Evolutionary conservation across 2,888 invertebrate genomes (phyloP).

Genomic region (Drosophila paramelanica): DNA sequence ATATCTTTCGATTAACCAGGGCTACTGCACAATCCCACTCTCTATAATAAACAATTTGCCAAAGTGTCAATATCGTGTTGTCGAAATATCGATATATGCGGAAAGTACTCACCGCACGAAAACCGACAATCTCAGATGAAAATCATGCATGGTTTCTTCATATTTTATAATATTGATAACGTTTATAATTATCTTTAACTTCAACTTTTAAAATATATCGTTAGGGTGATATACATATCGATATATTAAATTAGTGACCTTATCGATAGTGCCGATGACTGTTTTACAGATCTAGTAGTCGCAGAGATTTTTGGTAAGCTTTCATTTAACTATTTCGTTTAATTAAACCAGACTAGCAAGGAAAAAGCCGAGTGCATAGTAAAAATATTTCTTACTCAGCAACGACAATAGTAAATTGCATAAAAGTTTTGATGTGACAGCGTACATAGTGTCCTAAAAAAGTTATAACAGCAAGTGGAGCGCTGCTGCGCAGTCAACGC

Average conservation of each 20-base stretch:
- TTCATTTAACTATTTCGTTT: conserved; percentile 28
- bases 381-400: neutral
- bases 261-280: conserved; percentile 41
- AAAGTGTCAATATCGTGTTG: neutral
- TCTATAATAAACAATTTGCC: neutral
- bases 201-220: conserved; percentile 1
- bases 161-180: neutral
- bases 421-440: neutral
- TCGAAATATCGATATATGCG: neutral
- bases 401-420: neutral
- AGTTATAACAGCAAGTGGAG: conserved; percentile 35
- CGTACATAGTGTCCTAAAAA: conserved; percentile 1
- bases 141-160: neutral
- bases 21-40: conserved; percentile 22
- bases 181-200: neutral
- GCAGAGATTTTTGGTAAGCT: conserved; percentile 72
- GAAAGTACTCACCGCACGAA: neutral
- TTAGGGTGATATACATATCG: neutral
- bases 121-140: neutral
- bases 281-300: conserved; percentile 51
- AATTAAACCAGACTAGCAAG: conserved; percentile 16
- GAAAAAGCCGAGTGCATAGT: conserved; percentile 1
- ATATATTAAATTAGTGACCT: neutral
- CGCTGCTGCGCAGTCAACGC: conserved; percentile 67
- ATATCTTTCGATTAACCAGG: conserved; percentile 25